Percentiles rank a stretch among this genome's conserved stretches.
Conservation (phyloP, 1,140 invertebrate species). For the Drosophila asahinai region DNA sequence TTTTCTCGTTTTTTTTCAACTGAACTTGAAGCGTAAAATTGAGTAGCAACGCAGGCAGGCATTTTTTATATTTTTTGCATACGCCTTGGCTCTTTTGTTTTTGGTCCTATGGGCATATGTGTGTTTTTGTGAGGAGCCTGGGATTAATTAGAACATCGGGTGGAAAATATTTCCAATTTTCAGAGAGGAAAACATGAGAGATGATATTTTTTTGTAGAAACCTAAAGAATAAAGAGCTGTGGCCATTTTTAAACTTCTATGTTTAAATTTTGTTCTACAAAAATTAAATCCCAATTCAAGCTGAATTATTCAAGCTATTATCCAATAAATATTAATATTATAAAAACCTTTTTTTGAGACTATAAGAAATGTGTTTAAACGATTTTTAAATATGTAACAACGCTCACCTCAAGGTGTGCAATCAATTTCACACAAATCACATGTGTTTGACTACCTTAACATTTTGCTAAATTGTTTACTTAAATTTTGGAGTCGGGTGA, state of each 20-base stretch:
- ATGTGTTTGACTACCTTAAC: slow-evolving; percentile 1
- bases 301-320: too few species aligned
- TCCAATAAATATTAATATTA: neutral
- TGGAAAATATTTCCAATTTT: slow-evolving; percentile 1
- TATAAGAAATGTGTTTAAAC: neutral
- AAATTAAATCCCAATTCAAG: neutral
- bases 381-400: neutral
- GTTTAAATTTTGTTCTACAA: neutral
- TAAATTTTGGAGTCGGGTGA: neutral
- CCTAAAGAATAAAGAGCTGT: neutral
- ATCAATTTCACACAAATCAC: slow-evolving; percentile 1
- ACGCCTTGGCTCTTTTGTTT: slow-evolving; percentile 1
- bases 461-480: slow-evolving; percentile 7
- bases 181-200: neutral
- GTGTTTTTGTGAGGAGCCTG: slow-evolving; percentile 22
- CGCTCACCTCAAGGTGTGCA: neutral
- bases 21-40: slow-evolving; percentile 72
- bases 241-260: neutral
- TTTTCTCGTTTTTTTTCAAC: slow-evolving; percentile 28
- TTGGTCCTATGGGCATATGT: slow-evolving; percentile 14
- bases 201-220: neutral
- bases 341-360: neutral
- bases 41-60: slow-evolving; percentile 32
- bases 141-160: slow-evolving; percentile 38
- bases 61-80: slow-evolving; percentile 39